Percentiles rank a stretch among this genome's conserved stretches.
These are phyloP conservation scores for Campylomormyrus numenius DNA, from an alignment of 2,113 vertebrate genomes.

Conservation along the genomic window DNA sequence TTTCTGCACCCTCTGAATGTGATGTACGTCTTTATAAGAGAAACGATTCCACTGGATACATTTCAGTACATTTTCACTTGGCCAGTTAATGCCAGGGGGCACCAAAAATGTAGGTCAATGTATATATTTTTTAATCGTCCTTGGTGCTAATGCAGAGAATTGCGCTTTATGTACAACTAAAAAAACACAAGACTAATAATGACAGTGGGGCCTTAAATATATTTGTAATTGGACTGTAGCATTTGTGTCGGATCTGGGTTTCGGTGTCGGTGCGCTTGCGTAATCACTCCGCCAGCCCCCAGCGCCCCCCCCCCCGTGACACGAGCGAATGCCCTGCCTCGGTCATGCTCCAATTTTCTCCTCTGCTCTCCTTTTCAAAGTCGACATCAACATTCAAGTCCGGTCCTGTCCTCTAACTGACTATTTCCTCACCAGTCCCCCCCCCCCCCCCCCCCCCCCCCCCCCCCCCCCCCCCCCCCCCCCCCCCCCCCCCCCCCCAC, in stretches of 20 bases:
- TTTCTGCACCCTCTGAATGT: not conserved
- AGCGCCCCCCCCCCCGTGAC: not conserved
- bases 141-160: not conserved
- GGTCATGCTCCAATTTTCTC: not conserved
- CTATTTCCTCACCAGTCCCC: not conserved
- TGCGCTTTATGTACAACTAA: not conserved
- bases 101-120: not conserved
- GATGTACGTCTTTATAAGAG: not conserved
- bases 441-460: not conserved
- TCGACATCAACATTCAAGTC: conserved; percentile 11
- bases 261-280: not conserved
- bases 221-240: not conserved
- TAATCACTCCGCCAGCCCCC: not conserved
- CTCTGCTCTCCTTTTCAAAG: conserved; percentile 20
- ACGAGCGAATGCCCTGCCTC: not conserved
- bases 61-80: not conserved
- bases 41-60: not conserved
- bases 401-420: not conserved
- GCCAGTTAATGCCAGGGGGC: not conserved
- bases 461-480: too few species aligned
- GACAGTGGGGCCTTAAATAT: not conserved
- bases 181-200: not conserved
- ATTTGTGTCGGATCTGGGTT: not conserved
- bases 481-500: not conserved
- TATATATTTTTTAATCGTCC: not conserved